phyloP scores from a whole-genome alignment of 2,113 vertebrate genomes.

The Brachyhypopomus occidentalis region DNA sequence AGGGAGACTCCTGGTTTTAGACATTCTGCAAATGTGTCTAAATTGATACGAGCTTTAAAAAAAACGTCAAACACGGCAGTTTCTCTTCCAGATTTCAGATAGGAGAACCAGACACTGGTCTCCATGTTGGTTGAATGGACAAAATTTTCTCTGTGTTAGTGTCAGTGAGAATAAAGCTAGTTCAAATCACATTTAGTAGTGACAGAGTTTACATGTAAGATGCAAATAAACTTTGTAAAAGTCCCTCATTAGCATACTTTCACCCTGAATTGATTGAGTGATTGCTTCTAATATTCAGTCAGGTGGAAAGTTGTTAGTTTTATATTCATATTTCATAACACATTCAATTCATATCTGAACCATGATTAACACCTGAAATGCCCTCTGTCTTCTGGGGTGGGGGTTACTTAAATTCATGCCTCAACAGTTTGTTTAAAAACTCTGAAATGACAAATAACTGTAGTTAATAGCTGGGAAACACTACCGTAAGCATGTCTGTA shows the following conservation, averaged over 20 bases:
- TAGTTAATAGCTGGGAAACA: slow-evolving; percentile 10
- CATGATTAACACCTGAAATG: background rate
- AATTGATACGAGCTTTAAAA: background rate
- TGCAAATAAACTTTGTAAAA: slow-evolving; percentile 6
- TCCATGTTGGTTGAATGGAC: background rate
- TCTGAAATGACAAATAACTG: slow-evolving; percentile 9
- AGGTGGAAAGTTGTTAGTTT: background rate
- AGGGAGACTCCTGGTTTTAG: slow-evolving; percentile 3
- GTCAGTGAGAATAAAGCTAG: slow-evolving; percentile 22
- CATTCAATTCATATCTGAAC: background rate
- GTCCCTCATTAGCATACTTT: slow-evolving; percentile 58
- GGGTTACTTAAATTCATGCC: background rate
- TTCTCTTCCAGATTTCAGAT: background rate
- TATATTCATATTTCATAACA: background rate
- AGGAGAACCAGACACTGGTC: background rate
- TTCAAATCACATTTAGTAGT: background rate
- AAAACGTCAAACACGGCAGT: background rate
- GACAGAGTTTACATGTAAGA: slow-evolving; percentile 4
- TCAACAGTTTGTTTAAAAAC: background rate
- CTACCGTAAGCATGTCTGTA: slow-evolving; percentile 1
- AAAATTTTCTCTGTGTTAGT: background rate
- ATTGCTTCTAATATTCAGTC: slow-evolving; percentile 1
- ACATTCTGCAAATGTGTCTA: slow-evolving; percentile 3
- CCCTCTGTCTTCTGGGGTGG: background rate
- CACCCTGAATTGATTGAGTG: slow-evolving; percentile 23